These are phyloP conservation scores for Cinara cedri DNA, from an alignment of 2,888 invertebrate genomes.

Conservation along the genomic window DNA sequence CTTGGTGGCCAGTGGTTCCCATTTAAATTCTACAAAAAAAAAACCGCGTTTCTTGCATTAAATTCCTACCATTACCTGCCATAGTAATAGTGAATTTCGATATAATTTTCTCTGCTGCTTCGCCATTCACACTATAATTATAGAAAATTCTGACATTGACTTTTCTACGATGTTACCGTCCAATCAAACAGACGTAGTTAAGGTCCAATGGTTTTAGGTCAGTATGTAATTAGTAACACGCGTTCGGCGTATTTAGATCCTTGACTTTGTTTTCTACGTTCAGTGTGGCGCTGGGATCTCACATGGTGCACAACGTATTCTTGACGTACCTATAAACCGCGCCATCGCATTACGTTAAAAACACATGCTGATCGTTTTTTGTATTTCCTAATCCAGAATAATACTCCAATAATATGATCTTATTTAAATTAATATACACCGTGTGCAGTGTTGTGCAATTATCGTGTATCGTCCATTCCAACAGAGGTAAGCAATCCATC, in stretches of 20 bases:
- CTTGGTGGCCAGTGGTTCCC: conserved; percentile 41
- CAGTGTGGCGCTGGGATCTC: conserved; percentile 13
- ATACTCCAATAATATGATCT: background rate
- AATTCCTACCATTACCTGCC: conserved; percentile 1
- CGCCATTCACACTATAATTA: no score
- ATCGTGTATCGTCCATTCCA: background rate
- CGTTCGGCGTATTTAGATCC: background rate
- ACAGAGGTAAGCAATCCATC: no score
- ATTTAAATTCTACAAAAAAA: background rate
- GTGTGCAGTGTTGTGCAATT: background rate
- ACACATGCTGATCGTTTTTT: no score
- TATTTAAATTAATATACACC: background rate
- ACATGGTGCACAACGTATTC: background rate
- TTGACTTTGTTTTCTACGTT: conserved; percentile 41
- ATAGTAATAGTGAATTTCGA: background rate
- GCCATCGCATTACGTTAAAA: background rate
- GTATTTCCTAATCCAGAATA: no score
- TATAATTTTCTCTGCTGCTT: background rate
- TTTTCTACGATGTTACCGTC: background rate
- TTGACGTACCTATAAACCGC: background rate
- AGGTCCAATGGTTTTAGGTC: conserved; percentile 54
- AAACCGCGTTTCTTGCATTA: background rate
- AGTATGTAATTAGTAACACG: conserved; percentile 22
- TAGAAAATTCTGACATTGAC: no score
- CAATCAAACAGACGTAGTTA: background rate